A percentile compares a stretch with the other conserved stretches of the same genome.
phyloP scores from a whole-genome alignment of 2,113 vertebrate genomes.

The Rhegmatorhina hoffmannsi region DNA sequence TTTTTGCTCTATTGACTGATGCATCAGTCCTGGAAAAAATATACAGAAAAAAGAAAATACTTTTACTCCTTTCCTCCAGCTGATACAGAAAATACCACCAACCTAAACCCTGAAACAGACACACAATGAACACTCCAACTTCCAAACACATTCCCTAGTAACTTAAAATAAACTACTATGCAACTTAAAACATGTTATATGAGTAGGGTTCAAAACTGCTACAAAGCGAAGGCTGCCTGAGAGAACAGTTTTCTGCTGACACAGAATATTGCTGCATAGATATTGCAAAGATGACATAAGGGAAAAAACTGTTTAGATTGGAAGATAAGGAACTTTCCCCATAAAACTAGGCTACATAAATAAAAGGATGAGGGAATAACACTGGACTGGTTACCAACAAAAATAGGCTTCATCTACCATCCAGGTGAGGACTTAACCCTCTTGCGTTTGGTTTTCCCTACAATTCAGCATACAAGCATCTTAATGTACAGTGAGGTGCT shows the following conservation, averaged over 20 bases:
- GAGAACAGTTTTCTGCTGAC: neutral
- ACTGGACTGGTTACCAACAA: fast-evolving
- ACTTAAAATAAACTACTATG: neutral
- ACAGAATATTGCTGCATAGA: neutral
- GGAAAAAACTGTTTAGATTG: neutral
- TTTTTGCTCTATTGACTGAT: neutral
- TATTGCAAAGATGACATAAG: neutral
- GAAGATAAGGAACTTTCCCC: neutral
- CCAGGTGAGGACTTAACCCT: neutral
- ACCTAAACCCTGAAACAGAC: neutral
- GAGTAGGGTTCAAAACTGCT: neutral
- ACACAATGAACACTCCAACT: neutral
- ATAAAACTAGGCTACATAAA: neutral
- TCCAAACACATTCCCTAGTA: neutral
- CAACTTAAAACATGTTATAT: neutral
- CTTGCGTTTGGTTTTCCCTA: neutral
- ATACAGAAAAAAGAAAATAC: neutral
- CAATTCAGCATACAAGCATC: neutral
- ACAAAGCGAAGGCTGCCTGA: neutral
- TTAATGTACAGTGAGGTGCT: neutral
- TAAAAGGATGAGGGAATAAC: neutral
- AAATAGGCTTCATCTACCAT: neutral
- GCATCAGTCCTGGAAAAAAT: neutral
- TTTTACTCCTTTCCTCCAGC: neutral
- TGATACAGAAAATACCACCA: neutral